Conservation (phyloP, 1,140 invertebrate species). For the Formica exsecta region DNA sequence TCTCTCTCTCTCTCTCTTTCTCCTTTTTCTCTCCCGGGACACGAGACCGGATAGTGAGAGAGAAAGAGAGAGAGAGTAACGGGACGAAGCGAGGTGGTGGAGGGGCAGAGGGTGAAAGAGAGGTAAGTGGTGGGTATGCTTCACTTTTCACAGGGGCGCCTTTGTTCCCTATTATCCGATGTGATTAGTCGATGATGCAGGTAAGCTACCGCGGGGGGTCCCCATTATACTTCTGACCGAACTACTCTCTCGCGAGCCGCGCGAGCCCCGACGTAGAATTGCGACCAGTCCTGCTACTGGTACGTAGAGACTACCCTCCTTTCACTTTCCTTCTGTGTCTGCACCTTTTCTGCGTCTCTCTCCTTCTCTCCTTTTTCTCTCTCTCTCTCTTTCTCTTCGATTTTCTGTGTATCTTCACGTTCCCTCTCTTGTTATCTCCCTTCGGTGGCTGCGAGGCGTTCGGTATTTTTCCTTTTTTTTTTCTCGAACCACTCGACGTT, state of each 20-base stretch:
- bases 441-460: constrained; percentile 54
- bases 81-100: background rate
- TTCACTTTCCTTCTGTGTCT: constrained; percentile 36
- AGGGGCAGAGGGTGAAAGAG: constrained; percentile 35
- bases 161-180: constrained; percentile 86
- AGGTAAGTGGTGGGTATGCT: constrained; percentile 82
- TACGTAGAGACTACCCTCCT: constrained; percentile 31
- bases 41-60: constrained; percentile 30
- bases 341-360: background rate
- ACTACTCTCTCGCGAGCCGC: constrained; percentile 77
- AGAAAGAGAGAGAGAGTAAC: constrained; percentile 12
- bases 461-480: constrained; percentile 48
- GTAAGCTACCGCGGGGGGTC: constrained; percentile 86
- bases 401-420: constrained; percentile 10
- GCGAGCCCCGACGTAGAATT: constrained; percentile 64
- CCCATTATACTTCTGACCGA: constrained; percentile 79
- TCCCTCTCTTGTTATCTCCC: constrained; percentile 55
- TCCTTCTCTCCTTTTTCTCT: background rate
- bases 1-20: constrained; percentile 24
- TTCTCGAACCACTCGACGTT: constrained; percentile 32
- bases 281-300: constrained; percentile 59
- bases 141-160: constrained; percentile 84
- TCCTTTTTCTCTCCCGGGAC: constrained; percentile 17
- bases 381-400: background rate
- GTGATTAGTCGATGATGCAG: constrained; percentile 87